Base-by-base conservation (phyloP, 2,797 vertebrate genomes). In the Galaxias olidus region DNA sequence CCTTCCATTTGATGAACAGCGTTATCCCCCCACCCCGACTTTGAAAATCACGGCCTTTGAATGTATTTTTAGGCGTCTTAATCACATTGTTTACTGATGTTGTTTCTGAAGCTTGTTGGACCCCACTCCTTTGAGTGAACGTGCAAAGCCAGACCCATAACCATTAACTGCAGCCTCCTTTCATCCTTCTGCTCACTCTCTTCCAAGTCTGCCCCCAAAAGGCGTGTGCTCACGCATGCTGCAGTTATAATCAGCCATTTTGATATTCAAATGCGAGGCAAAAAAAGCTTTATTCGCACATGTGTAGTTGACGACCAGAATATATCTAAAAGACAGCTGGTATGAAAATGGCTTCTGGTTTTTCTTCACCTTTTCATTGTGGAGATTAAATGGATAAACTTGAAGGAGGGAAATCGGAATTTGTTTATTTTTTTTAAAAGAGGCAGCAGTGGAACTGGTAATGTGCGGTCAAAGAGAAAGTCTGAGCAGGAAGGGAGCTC, bases 401-500 rank as follows among this genome's bases (percentile, higher is more conserved):
- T 30, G 19, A 54, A 48, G 14, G 9, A 44, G 19, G n/a, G 50
- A 62, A 63, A 19, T 41, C 50, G n/a, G 8, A 46, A 6, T 12
- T 7, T 10, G 17, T n/a, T n/a, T n/a, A n/a, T n/a, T n/a, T n/a
- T n/a, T n/a, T n/a, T n/a, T n/a, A 18, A 18, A 41, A 41, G 10
- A 47, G 40, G 40, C 64, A 76, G 20, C 40, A 47, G 47, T 19
- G 63, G 55, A 55, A 74, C 72, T 83, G 76, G 82, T 81, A 78
- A 78, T 84, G 86, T 73, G 70, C 17, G 2, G 75, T 71, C 74
- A 76, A 84, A 87, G 88, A 86, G 78, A 79, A 76, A 69, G 84
- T 90, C 85, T 90, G 86, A 71, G 72, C 84, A 91, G 89, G 89
- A 92, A 92, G 89, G 88, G 91, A 92, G 85, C 72, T 0, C 13